These are phyloP conservation scores for Carlito syrichta DNA, from an alignment of 2,113 vertebrate species.

Conservation along the genomic window DNA sequence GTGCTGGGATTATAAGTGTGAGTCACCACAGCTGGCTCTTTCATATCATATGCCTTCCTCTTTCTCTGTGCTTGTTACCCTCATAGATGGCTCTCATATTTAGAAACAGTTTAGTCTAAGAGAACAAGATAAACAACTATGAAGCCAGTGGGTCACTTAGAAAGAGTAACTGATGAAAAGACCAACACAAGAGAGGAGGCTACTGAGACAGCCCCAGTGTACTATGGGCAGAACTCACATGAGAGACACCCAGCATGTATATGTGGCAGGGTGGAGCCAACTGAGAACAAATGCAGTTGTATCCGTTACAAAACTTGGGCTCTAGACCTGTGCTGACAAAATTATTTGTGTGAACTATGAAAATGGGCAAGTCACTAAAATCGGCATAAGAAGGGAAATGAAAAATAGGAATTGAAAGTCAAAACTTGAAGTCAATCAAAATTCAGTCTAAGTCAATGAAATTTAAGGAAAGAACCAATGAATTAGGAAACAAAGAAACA, in stretches of 20 bases:
- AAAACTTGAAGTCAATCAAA: not conserved
- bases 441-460: not conserved
- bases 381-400: not conserved
- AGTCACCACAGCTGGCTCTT: too few relatives aligned
- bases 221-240: too few relatives aligned
- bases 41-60: not conserved
- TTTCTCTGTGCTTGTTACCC: not conserved
- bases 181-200: accelerated
- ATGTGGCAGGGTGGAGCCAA: not conserved
- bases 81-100: not conserved
- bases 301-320: not conserved
- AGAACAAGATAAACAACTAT: not conserved
- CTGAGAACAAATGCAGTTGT: not conserved
- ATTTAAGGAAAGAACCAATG: not conserved
- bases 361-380: not conserved
- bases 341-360: not conserved
- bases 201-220: accelerated
- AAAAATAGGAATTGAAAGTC: not conserved
- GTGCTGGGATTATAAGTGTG: too few relatives aligned
- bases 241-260: not conserved
- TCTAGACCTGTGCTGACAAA: not conserved
- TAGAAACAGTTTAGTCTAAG: not conserved
- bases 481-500: not conserved
- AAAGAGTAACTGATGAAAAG: not conserved
- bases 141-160: not conserved